phyloP scores from a whole-genome alignment of 2,888 invertebrate genomes.

The Tolmerus cingulatus region DNA sequence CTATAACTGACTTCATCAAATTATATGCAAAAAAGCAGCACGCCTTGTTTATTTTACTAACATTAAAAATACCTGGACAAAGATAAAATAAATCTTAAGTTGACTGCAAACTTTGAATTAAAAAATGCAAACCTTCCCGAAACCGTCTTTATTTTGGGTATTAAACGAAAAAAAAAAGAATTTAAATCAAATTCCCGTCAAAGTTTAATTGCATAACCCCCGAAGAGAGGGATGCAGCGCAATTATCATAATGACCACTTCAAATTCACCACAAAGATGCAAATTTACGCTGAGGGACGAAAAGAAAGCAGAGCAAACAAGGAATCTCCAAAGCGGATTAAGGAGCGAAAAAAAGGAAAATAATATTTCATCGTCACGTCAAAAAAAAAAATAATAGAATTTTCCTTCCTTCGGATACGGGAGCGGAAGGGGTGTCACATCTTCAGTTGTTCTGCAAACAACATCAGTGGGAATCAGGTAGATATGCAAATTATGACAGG shows the following conservation, averaged over 20 bases:
- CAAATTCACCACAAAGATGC: not conserved
- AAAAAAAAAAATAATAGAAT: not conserved
- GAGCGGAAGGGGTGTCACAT: constrained; percentile 4
- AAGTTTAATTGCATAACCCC: not conserved
- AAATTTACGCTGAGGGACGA: not conserved
- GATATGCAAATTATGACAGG: constrained; percentile 20
- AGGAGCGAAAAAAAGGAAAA: not conserved
- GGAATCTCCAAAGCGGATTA: not conserved
- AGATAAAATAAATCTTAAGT: not conserved
- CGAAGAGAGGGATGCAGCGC: not conserved
- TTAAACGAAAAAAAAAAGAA: not conserved
- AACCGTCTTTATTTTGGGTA: not conserved
- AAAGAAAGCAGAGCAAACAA: not conserved
- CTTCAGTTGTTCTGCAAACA: constrained; percentile 9
- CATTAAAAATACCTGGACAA: not conserved
- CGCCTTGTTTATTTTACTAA: not conserved
- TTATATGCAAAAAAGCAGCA: not conserved
- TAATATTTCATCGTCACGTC: not conserved
- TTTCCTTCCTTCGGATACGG: not conserved
- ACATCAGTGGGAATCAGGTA: constrained; percentile 9
- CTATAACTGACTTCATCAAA: not conserved
- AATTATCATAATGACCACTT: constrained; percentile 29
- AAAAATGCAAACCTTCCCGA: not conserved
- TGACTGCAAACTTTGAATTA: not conserved
- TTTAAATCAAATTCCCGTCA: not conserved